Base-by-base conservation (phyloP, 2,113 vertebrate genomes). In the Toxostoma redivivum region DNA sequence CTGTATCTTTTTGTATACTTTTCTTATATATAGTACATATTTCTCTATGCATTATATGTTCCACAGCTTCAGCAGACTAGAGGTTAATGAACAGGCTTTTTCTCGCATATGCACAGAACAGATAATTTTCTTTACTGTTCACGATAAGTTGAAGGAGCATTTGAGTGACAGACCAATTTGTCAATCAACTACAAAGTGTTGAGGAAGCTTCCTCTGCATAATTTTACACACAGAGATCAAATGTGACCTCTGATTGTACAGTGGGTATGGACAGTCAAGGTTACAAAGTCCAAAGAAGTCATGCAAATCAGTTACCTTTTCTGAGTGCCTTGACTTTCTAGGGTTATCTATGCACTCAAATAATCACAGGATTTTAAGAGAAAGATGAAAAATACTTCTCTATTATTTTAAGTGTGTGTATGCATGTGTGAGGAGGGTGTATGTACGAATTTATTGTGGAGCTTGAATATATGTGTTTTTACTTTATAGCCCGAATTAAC, bases 81-180 rank as follows among this genome's bases (percentile, higher is more conserved):
- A 97, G 97, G 95, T 98, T 97, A 97, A 97, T 80, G 92, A 97
- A 95, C 66, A 51, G n/a, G 61, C 73, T 95, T 91, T 94, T 96
- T 96, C 94, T 91, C 96, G 95, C 95, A 95, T 96, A 90, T 97
- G 97, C 96, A 90, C 96, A 77, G 96, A 97, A 95, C 96, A 97
- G 97, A 97, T 98, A 94, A 97, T 97, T 98, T 97, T 96, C 97
- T 97, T 97, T 97, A 96, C 96, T 97, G 95, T 95, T 96, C 95
- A 87, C 24, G 97, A 97, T 97, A 97, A 97, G 96, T 96, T 97
- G 95, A 97, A 95, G 96, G 91, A 95, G 86, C 76, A 45, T 96
- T 97, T 98, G 97, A 98, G 94, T 96, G 97, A 97, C 98, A 98
- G 96, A 95, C 95, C 95, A 98, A 98, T 98, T 98, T 98, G 98